These are phyloP conservation scores for Urosaurus nigricauda DNA, from an alignment of 2,797 vertebrate species.

Conservation along the genomic window DNA sequence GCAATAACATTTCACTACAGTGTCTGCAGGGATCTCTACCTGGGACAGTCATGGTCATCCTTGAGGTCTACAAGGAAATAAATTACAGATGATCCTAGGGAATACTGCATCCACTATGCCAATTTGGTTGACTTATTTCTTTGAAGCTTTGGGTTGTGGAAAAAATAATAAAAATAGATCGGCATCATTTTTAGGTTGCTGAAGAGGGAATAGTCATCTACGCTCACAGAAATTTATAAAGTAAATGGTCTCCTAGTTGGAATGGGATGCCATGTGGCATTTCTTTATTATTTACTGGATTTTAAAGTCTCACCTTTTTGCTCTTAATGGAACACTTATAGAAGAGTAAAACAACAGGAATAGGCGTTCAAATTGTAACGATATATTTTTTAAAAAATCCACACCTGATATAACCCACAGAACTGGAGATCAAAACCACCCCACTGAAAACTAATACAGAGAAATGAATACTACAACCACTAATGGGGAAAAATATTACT, in stretches of 20 bases:
- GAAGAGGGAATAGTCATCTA: background rate
- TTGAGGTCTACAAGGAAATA: constrained; percentile 26
- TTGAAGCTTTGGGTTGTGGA: background rate
- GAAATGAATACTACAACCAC: background rate
- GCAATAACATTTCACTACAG: background rate
- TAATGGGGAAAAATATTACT: no score
- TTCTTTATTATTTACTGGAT: background rate
- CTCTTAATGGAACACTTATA: background rate
- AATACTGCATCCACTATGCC: constrained; percentile 47
- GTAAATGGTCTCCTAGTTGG: background rate
- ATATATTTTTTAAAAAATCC: background rate
- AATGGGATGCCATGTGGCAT: background rate
- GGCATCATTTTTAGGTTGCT: background rate
- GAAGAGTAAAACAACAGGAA: background rate
- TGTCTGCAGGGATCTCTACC: background rate
- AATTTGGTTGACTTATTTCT: constrained; percentile 38
- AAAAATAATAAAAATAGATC: constrained; percentile 1
- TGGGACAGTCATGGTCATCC: constrained; percentile 12
- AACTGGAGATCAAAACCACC: background rate
- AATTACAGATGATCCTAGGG: background rate
- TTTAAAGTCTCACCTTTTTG: background rate
- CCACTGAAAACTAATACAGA: background rate
- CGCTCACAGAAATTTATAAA: background rate
- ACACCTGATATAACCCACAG: background rate
- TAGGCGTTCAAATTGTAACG: background rate